Base-by-base conservation (phyloP, 1,140 invertebrate species). In the Philotrypesis tridentata region DNA sequence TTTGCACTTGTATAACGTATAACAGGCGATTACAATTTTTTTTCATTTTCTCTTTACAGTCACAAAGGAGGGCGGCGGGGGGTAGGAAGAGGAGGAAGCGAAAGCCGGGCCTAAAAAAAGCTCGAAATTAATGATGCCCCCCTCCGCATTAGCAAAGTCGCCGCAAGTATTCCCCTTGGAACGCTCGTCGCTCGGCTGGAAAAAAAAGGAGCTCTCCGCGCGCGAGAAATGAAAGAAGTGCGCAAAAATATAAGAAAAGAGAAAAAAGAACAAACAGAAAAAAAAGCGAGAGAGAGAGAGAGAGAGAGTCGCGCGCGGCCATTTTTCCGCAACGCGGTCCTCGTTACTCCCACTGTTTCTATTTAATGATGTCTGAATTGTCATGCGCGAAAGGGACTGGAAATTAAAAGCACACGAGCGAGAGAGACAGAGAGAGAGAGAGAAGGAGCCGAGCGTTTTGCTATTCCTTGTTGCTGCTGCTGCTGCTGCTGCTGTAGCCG, bases 301-400 rank as follows among this genome's bases (percentile, higher is more conserved):
- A n/a, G n/a, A 17, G 31, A 74, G 21, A 21, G 12, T 23, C 23
- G 14, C 23, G 80, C 63, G 65, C 82, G 84, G 83, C 83, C 85
- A 87, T 87, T 87, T 87, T 86, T 84, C 83, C 83, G 33, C 33
- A 60, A 23, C 80, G 71, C 80, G 73, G 65, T 81, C 74, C 81
- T 83, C 84, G 77, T 83, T 86, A 83, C 83, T 85, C 83, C 81
- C 82, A 84, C 85, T 86, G 85, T 87, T 88, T 85, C 84, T 86
- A 86, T 87, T 88, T 88, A 88, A 88, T 87, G 86, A 88, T 82
- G 86, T 87, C 86, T 86, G 87, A 88, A 88, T 87, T 86, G 86
- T 86, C 83, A 84, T 85, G 86, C 83, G 82, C 73, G 79, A 82
- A 74, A 74, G 76, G 71, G 40, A 68, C 68, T 67, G 76, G 14